These are phyloP conservation scores for Varecia variegata DNA, from an alignment of 2,797 vertebrate species.

Conservation along the genomic window DNA sequence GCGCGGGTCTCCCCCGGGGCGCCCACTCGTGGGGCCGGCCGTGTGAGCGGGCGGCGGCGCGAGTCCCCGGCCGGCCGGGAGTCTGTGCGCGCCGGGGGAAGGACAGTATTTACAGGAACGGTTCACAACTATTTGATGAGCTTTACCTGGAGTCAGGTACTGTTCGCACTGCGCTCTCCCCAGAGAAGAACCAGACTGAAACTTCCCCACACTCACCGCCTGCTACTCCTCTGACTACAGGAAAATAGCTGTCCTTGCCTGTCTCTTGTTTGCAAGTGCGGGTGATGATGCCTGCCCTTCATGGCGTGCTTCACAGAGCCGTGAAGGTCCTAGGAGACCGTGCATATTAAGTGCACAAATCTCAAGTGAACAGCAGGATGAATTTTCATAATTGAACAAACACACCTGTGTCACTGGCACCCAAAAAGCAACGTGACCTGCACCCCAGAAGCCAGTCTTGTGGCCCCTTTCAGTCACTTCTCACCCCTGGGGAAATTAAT, in stretches of 20 bases:
- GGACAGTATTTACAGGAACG: neutral
- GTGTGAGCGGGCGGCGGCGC: rapidly evolving
- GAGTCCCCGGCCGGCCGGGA: neutral
- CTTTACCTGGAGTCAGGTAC: conserved; percentile 63
- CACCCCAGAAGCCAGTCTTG: neutral
- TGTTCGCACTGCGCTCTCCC: neutral
- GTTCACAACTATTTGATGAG: neutral
- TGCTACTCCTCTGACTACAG: neutral
- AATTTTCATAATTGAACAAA: neutral
- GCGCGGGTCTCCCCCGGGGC: neutral
- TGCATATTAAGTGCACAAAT: neutral
- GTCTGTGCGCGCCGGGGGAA: neutral
- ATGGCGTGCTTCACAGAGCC: neutral
- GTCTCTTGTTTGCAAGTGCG: neutral
- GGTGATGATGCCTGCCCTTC: neutral
- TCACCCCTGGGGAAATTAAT: neutral
- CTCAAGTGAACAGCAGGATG: neutral
- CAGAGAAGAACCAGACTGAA: neutral
- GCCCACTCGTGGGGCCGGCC: neutral
- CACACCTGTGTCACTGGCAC: neutral
- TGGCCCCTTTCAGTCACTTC: neutral
- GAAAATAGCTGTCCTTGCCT: neutral
- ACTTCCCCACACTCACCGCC: neutral
- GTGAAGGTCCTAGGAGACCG: neutral
- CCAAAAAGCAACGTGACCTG: neutral